Base-by-base conservation (phyloP, 2,888 invertebrate species). In the Blastobasis adustella region DNA sequence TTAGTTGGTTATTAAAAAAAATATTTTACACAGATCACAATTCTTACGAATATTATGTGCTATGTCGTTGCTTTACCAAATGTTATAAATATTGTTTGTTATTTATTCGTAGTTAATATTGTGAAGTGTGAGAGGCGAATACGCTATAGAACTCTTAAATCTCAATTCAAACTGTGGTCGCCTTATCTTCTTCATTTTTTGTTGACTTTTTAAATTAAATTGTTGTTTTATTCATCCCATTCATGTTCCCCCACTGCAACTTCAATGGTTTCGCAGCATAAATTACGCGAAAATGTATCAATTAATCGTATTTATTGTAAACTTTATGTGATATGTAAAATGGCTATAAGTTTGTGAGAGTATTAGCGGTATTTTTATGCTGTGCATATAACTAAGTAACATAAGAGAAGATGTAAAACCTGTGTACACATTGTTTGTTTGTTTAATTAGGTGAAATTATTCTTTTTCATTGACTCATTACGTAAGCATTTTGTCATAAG, bases 251-350 rank as follows among this genome's bases (percentile, higher is more conserved):
- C 67, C 58, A 69, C 59, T 60, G 48, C 61, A 55, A 38, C n/a
- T 6, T 52, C 44, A 55, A 55, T 61, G 54, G 51, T 62, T 62
- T 61, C 65, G 73, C 78, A 66, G 61, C 67, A 76, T 73, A 60
- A 55, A 54, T 60, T 68, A 67, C 63, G 63, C 58, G 66, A 70
- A 69, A 61, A 62, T 69, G 71, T 68, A 6, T 45, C 45, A 10
- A 46, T 10, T 49, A 68, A 62, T 61, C 66, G 63, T 73, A 73
- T 73, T 80, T 67, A 72, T 73, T 76, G 68, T 79, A 73, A 76
- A 75, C 68, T 73, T 73, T 73, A 77, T 83, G 84, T 84, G 83
- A 85, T 85, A 83, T 79, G 63, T 72, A 73, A 69, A 59, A 76
- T 73, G 78, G 76, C 73, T 80, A 78, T 75, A 76, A 72, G 69